Base-by-base conservation (phyloP, 2,888 invertebrate species). In the Drosophila phalerata region DNA sequence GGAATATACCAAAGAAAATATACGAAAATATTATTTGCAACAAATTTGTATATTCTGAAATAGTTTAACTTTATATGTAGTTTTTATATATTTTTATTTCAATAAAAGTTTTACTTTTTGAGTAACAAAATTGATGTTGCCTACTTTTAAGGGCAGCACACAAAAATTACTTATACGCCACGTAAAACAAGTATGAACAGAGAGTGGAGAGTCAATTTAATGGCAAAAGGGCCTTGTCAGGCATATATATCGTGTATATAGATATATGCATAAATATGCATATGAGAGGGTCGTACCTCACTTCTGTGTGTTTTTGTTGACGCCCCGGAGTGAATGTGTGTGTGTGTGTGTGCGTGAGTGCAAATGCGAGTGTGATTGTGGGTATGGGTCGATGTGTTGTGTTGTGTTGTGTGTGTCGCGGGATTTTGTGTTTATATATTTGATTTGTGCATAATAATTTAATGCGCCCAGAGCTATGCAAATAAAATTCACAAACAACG, bases 361-460 rank as follows among this genome's bases (percentile, higher is more conserved):
- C 2, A 22, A 32, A 22, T 40, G 11, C 53, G 22, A 43, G 30
- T 15, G 32, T 49, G 47, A 32, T 15, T 40, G 11, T 58, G 22
- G 40, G 25, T 11, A 34, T 34, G 47, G 49, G 48, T 48, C 28
- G n/a, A 30, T 22, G 19, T 30, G 28, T 38, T 34, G 40, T 58
- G 30, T 42, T 28, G 55, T 56, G 56, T 48, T 42, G 34, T 42
- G 58, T 52, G 78, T 49, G 69, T 57, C 61, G 62, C 65, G 69
- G 77, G 77, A 82, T 79, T 77, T 77, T 38, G 67, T 88, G 56
- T 69, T 76, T 79, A 63, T 76, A 65, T 81, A 72, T 79, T 76
- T 79, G 77, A 85, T 88, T 84, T 88, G 81, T 81, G 84, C 85
- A 88, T 83, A 88, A 88, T 81, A 86, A 86, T 88, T 79, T 79